These are phyloP conservation scores for Fulica atra DNA, from an alignment of 2,113 vertebrate species.

Conservation along the genomic window DNA sequence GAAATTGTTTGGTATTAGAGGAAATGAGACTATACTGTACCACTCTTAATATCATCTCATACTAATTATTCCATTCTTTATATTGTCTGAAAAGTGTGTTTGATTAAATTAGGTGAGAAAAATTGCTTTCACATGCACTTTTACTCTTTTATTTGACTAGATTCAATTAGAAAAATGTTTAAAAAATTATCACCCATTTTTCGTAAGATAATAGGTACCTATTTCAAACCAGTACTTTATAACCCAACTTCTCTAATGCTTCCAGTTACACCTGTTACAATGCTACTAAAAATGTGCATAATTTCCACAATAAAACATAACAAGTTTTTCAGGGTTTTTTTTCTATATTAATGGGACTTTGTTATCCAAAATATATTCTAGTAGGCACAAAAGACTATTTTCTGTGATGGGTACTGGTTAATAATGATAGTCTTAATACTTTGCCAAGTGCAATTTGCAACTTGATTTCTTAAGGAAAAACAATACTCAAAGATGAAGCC, in stretches of 20 bases:
- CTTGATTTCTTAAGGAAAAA: constrained; percentile 65
- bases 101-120: not conserved
- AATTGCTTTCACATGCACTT: not conserved
- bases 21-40: not conserved
- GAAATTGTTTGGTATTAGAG: not conserved
- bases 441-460: constrained; percentile 39
- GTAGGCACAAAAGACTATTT: constrained; percentile 50
- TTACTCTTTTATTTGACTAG: not conserved
- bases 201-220: not conserved
- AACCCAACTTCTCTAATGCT: not conserved
- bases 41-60: not conserved
- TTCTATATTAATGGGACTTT: constrained; percentile 1
- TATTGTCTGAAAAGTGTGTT: not conserved
- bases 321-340: constrained; percentile 9
- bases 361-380: constrained; percentile 34
- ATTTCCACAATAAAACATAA: constrained; percentile 15
- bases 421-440: constrained; percentile 38
- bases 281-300: not conserved
- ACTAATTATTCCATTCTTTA: not conserved
- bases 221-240: constrained; percentile 1
- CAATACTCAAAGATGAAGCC: constrained; percentile 45
- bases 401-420: constrained; percentile 34
- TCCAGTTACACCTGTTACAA: not conserved
- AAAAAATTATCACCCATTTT: constrained; percentile 27
- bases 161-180: not conserved